A percentile compares a stretch with the other conserved stretches of the same genome.
Conservation (phyloP, 2,113 vertebrate species). For the Strix uralensis region DNA sequence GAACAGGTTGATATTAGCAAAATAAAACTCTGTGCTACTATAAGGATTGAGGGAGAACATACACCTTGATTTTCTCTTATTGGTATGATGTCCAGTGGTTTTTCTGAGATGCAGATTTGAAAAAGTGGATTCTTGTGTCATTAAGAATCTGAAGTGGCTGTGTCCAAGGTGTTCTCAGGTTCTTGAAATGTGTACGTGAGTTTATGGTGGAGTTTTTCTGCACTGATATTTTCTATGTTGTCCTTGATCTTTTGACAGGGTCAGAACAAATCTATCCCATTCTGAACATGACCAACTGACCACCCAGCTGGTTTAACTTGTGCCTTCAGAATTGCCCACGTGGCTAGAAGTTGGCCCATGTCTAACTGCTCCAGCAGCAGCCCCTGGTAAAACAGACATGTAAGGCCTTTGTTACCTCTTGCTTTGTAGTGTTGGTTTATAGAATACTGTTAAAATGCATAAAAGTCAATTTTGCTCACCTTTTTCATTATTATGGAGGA, state of each 20-base stretch:
- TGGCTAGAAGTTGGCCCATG: neutral
- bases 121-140: neutral
- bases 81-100: neutral
- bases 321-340: neutral
- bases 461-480: neutral
- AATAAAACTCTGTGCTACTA: neutral
- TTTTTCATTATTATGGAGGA: neutral
- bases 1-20: neutral
- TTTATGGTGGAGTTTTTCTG: neutral
- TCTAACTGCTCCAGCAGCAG: neutral
- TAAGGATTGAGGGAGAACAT: neutral
- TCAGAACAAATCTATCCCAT: neutral
- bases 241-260: neutral
- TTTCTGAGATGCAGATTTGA: neutral
- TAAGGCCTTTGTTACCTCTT: neutral
- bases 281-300: neutral
- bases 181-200: neutral
- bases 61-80: accelerated
- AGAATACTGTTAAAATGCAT: neutral
- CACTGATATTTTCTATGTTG: neutral
- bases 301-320: neutral
- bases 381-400: neutral
- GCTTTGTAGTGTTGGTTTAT: neutral
- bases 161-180: neutral
- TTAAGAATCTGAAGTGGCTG: neutral